Evolutionary conservation across 2,113 vertebrate genomes (phyloP).

Genomic region (Gnathonemus longibarbis): DNA sequence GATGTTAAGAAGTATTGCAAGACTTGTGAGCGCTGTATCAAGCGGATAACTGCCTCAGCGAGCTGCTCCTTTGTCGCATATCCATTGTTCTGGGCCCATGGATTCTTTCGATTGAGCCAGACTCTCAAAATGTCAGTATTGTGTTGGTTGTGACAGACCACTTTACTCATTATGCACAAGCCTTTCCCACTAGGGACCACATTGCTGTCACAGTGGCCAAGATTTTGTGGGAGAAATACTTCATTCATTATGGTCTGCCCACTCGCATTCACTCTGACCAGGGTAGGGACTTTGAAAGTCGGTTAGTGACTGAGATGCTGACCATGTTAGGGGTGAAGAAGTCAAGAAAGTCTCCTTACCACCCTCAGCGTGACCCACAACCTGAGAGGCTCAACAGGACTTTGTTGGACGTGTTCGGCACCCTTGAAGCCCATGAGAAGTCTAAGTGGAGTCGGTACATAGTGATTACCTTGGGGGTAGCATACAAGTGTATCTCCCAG

Average conservation of each 20-base stretch:
- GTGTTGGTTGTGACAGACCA: background rate
- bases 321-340: background rate
- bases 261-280: background rate
- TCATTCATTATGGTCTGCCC: background rate
- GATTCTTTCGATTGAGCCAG: background rate
- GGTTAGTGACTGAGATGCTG: background rate
- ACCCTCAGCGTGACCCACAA: no score
- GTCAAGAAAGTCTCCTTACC: no score
- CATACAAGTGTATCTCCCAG: no score
- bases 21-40: background rate
- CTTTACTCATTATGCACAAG: background rate
- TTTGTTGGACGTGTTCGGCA: no score
- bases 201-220: background rate
- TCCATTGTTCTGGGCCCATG: background rate
- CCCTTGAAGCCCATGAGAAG: slow-evolving; percentile 33
- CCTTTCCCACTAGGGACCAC: background rate
- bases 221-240: background rate
- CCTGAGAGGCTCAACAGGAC: no score
- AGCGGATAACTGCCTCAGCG: background rate
- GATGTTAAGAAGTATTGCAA: background rate
- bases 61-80: background rate
- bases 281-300: background rate
- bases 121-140: background rate
- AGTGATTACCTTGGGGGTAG: no score
- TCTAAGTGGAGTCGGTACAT: no score